Evolutionary conservation across 2,797 vertebrate species (phyloP).

Genomic region (Stomatorhinus walkeri): DNA sequence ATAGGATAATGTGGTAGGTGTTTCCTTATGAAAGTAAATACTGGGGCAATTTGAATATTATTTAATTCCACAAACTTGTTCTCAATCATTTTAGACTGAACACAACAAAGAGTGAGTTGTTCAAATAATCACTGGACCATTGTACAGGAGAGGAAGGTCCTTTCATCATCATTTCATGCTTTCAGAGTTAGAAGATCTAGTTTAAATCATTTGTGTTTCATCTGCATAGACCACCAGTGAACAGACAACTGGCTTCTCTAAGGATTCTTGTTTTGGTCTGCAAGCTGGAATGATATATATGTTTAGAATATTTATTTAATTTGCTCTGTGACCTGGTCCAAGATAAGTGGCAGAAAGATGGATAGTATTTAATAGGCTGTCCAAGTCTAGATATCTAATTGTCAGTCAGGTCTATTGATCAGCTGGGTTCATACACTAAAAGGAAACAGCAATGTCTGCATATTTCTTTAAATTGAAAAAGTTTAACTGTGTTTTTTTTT

Average conservation of each 20-base stretch:
- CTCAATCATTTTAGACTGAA: neutral
- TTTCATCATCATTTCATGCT: neutral
- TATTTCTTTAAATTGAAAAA: constrained; percentile 12
- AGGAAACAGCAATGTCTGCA: neutral
- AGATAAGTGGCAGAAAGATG: neutral
- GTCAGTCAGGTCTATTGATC: neutral
- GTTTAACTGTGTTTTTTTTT: neutral
- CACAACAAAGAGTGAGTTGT: neutral
- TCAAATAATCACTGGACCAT: neutral
- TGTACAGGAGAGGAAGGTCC: neutral
- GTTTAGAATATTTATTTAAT: neutral
- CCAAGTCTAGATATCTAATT: neutral
- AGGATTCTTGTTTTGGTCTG: neutral
- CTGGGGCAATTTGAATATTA: neutral
- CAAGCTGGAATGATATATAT: neutral
- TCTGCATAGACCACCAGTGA: neutral
- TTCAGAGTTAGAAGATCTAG: neutral
- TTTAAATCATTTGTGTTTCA: constrained; percentile 10
- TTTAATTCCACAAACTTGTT: neutral
- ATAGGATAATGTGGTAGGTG: neutral
- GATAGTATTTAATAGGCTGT: constrained; percentile 2
- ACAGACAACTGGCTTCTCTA: neutral
- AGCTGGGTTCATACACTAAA: neutral
- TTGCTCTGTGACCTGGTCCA: neutral
- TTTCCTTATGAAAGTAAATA: neutral